A percentile compares a stretch with the other conserved stretches of the same genome.
Conservation (phyloP, 2,888 invertebrate species). For the Entomobrya multifasciata region DNA sequence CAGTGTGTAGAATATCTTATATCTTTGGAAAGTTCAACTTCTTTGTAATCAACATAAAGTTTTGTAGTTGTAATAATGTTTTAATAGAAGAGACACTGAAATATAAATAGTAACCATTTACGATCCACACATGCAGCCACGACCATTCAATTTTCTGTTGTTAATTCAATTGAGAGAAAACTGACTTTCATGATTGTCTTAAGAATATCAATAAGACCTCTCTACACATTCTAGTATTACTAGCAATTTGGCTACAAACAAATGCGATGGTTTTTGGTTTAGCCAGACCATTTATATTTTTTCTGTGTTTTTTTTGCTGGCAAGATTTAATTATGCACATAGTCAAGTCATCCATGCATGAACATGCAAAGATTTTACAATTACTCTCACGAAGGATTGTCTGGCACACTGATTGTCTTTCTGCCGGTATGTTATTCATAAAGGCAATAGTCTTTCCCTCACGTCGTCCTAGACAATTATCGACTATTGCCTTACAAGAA, state of each 20-base stretch:
- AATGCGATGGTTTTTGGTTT: conserved; percentile 16
- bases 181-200: background rate
- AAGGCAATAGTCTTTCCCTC: conserved; percentile 42
- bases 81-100: no score
- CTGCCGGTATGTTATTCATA: no score
- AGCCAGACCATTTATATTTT: conserved; percentile 26
- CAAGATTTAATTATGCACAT: conserved; percentile 52
- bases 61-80: no score
- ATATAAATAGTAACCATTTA: no score
- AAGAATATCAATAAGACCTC: conserved; percentile 26
- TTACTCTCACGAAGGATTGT: conserved; percentile 1
- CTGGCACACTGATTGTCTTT: no score
- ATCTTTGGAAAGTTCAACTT: conserved; percentile 17
- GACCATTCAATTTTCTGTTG: conserved; percentile 11
- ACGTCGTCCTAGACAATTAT: conserved; percentile 45
- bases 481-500: background rate
- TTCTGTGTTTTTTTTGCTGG: conserved; percentile 43
- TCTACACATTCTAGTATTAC: no score
- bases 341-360: conserved; percentile 41
- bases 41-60: no score
- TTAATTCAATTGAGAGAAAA: conserved; percentile 55
- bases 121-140: no score
- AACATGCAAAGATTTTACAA: conserved; percentile 34
- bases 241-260: no score
- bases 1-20: no score